These are phyloP conservation scores for Carassius carassius DNA, from an alignment of 2,113 vertebrate genomes.

Conservation along the genomic window DNA sequence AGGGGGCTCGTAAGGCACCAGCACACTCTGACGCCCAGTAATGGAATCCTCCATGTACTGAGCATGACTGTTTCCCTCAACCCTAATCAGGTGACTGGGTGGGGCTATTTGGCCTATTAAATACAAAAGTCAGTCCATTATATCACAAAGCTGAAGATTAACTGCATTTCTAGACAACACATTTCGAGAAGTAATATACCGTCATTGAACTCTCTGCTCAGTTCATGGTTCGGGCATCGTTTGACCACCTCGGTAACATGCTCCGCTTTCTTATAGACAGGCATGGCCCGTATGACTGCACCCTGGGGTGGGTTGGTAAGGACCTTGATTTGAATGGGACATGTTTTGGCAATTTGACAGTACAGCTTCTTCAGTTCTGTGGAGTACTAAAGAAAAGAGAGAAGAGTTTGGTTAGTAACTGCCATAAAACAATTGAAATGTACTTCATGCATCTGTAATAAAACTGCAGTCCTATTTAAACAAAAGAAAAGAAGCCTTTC, in stretches of 20 bases:
- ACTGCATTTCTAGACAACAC: neutral
- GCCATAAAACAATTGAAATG: neutral
- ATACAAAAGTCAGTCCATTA: slow-evolving; percentile 15
- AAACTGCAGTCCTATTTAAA: neutral
- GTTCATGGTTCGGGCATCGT: slow-evolving; percentile 97
- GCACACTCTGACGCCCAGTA: slow-evolving; percentile 94
- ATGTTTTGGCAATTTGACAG: slow-evolving; percentile 98
- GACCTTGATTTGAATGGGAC: slow-evolving; percentile 98
- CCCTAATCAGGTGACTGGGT: slow-evolving; percentile 95
- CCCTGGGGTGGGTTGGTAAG: slow-evolving; percentile 92
- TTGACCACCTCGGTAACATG: slow-evolving; percentile 98
- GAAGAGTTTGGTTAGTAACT: neutral
- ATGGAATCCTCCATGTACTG: slow-evolving; percentile 97
- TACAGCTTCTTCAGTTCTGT: slow-evolving; percentile 97
- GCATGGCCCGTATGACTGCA: slow-evolving; percentile 95
- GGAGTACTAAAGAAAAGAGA: slow-evolving; percentile 83
- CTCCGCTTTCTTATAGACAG: slow-evolving; percentile 98
- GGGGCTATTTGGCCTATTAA: slow-evolving; percentile 93
- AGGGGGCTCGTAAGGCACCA: slow-evolving; percentile 96
- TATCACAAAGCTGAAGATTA: neutral
- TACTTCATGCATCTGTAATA: neutral
- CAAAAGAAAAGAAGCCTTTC: neutral
- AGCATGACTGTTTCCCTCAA: slow-evolving; percentile 97
- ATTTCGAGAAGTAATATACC: slow-evolving; percentile 74
- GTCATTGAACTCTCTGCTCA: slow-evolving; percentile 98